phyloP scores from a whole-genome alignment of 2,888 invertebrate genomes.

The Capitulum mitella region DNA sequence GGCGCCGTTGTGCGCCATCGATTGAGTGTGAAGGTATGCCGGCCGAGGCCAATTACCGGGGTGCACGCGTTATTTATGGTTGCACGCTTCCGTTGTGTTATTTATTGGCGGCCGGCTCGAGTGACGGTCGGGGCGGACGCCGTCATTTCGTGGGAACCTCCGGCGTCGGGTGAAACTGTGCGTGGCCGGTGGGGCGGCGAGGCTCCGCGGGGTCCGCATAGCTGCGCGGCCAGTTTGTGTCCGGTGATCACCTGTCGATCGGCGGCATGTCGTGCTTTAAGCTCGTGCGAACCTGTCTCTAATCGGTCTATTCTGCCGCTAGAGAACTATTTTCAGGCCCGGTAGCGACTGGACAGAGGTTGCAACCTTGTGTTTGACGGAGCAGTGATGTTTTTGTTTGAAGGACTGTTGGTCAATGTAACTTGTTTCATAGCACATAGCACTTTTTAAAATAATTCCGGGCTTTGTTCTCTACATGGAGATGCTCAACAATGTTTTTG shows the following conservation, averaged over 20 bases:
- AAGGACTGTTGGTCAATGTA: too few species aligned
- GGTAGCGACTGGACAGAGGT: too few species aligned
- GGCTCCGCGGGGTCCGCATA: not conserved
- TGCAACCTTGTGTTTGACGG: too few species aligned
- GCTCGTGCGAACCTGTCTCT: not conserved
- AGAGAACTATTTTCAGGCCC: not conserved
- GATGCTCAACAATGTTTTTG: too few species aligned
- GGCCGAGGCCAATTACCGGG: not conserved
- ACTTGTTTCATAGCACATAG: too few species aligned
- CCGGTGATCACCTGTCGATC: not conserved
- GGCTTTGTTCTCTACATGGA: too few species aligned
- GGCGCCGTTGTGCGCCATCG: not conserved
- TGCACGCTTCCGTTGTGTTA: constrained; percentile 24
- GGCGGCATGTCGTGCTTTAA: not conserved
- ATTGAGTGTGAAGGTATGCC: constrained; percentile 23
- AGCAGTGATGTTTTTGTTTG: too few species aligned
- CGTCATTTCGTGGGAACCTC: not conserved
- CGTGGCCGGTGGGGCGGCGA: not conserved
- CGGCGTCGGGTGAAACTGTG: not conserved
- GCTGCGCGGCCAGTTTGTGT: not conserved
- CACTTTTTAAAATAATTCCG: too few species aligned
- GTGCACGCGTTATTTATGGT: constrained; percentile 14
- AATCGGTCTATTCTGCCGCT: not conserved
- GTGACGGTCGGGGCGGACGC: not conserved
- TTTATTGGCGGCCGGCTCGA: not conserved